A percentile compares a stretch with the other conserved stretches of the same genome.
phyloP scores from a whole-genome alignment of 2,888 invertebrate genomes.

The Keiferia lycopersicella region DNA sequence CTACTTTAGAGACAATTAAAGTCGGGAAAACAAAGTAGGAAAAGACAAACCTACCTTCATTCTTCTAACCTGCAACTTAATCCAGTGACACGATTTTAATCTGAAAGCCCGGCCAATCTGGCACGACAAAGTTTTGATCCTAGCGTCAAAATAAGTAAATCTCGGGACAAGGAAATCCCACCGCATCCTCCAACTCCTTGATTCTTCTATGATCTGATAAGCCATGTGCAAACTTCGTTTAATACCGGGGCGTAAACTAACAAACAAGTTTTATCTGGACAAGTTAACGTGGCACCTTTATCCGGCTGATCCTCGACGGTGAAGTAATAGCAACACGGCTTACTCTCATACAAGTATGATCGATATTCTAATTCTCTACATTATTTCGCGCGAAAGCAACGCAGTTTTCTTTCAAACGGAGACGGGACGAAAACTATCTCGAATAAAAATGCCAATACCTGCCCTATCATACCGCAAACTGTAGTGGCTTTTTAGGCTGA shows the following conservation, averaged over 20 bases:
- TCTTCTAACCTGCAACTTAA: slow-evolving; percentile 2
- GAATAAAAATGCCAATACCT: neutral
- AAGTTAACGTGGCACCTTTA: slow-evolving; percentile 73
- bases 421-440: neutral
- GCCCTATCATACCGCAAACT: too few relatives aligned
- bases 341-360: slow-evolving; percentile 43
- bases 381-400: neutral
- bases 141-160: neutral
- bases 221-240: slow-evolving; percentile 43
- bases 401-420: neutral
- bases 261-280: slow-evolving; percentile 75
- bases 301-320: slow-evolving; percentile 72
- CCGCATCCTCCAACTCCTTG: slow-evolving; percentile 28
- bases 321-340: slow-evolving; percentile 57
- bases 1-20: too few relatives aligned
- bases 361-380: slow-evolving; percentile 13
- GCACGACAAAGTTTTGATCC: slow-evolving; percentile 9
- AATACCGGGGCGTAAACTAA: slow-evolving; percentile 56
- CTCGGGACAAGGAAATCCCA: neutral
- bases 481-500: too few relatives aligned
- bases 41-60: neutral
- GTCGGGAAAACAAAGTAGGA: neutral
- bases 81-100: too few relatives aligned
- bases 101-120: neutral
- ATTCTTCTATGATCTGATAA: slow-evolving; percentile 51